Base-by-base conservation (phyloP, 2,888 invertebrate genomes). In the Osedax fenrisi region DNA sequence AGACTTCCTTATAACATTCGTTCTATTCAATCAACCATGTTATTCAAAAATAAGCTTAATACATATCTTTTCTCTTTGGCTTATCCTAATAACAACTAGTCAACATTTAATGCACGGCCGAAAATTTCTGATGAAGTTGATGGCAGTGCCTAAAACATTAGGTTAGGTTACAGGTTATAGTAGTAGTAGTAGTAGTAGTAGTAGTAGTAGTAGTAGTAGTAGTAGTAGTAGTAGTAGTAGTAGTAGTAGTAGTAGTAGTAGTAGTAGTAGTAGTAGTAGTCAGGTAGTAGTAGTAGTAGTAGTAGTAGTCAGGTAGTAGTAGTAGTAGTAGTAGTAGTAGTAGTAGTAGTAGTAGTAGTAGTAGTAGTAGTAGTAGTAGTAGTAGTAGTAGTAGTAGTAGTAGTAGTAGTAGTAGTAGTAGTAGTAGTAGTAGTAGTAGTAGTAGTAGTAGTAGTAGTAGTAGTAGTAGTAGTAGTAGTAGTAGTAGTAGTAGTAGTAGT, bases 401-500 rank as follows among this genome's bases (percentile, higher is more conserved):
- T 10, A 41, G 41, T 41, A 41, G 41, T 41, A 41, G 41, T 41
- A 41, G 41, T 41, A 41, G 41, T 41, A 41, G 41, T 41, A 41
- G 41, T 41, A 41, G 41, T 41, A 41, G 41, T 41, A 41, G 73
- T 24, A 73, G 73, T 70, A 73, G 72, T 73, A 75, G 72, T 73
- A 75, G 72, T 73, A 75, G 72, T 73, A 59, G 72, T 73, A 75
- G 72, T 73, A 59, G 72, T 73, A 75, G 72, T 73, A 59, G 72
- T 75, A 75, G 72, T 73, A 24, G 72, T 73, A 73, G 72, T 75
- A 59, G 72, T 75, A 75, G 72, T 75, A 59, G 72, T 73, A 75
- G 72, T 73, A 59, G 72, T 75, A 75, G 72, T 75, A 59, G 72
- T 75, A 75, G 72, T 75, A 59, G 72, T 75, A 75, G 72, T 75